Evolutionary conservation across 2,888 invertebrate genomes (phyloP).

Genomic region (Stenodema calcarata): DNA sequence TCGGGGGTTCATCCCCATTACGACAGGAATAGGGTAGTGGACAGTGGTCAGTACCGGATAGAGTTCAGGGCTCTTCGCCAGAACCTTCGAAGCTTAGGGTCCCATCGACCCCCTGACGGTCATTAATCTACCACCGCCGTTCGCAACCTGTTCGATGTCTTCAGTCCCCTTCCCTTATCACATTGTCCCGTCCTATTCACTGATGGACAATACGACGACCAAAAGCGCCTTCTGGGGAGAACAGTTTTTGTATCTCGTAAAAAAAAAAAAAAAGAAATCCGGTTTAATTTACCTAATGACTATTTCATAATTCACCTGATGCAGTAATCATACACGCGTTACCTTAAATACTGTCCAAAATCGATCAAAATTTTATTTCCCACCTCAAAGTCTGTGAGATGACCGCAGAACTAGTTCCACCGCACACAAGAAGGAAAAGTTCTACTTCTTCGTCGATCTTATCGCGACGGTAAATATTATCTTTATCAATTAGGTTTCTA

Average conservation of each 20-base stretch:
- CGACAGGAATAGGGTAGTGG: background rate
- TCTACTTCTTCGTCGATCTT: background rate
- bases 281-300: too few relatives aligned
- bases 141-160: constrained; percentile 17
- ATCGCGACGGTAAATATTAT: background rate
- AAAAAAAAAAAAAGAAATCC: too few relatives aligned
- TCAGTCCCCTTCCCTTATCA: background rate
- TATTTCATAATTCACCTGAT: background rate
- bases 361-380: background rate
- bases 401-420: too few relatives aligned
- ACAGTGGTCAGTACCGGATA: background rate
- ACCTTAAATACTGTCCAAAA: too few relatives aligned
- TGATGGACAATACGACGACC: background rate
- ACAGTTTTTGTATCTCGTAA: background rate
- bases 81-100: background rate
- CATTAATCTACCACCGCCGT: constrained; percentile 16
- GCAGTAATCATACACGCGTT: background rate
- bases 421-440: too few relatives aligned
- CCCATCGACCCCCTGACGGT: background rate
- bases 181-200: background rate
- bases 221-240: background rate
- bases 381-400: background rate
- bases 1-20: background rate
- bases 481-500: background rate
- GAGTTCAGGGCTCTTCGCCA: background rate